Percentiles rank a stretch among this genome's conserved stretches.
Evolutionary conservation across 1,140 invertebrate genomes (phyloP).

Genomic region (Oreohelix idahoensis): DNA sequence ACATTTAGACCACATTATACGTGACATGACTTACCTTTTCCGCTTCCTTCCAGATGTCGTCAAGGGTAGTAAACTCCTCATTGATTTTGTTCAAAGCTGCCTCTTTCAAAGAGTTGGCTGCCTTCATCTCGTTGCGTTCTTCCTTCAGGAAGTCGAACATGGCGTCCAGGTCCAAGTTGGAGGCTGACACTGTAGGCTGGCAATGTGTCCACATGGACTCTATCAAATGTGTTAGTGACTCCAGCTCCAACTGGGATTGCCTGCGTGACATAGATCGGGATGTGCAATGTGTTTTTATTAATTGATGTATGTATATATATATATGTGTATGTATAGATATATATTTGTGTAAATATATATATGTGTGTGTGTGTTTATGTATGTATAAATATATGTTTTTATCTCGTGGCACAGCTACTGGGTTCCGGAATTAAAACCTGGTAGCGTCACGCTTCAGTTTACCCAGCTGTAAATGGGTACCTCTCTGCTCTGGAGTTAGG

Average conservation of each 20-base stretch:
- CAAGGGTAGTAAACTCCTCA: conserved; percentile 61
- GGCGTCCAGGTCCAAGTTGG: conserved; percentile 91
- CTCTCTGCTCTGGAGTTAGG: too few species aligned
- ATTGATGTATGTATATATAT: too few species aligned
- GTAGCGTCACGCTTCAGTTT: too few species aligned
- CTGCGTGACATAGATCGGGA: conserved; percentile 70
- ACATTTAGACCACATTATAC: too few species aligned
- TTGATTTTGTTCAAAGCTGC: conserved; percentile 60
- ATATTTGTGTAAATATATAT: too few species aligned
- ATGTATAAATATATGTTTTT: too few species aligned
- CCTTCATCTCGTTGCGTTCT: conserved; percentile 59
- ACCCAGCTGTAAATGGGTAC: too few species aligned
- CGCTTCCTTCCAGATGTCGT: conserved; percentile 55
- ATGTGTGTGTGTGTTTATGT: too few species aligned
- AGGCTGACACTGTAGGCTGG: conserved; percentile 74
- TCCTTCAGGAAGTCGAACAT: conserved; percentile 92
- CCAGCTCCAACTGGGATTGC: conserved; percentile 83
- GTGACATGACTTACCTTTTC: conserved; percentile 42
- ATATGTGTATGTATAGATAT: too few species aligned
- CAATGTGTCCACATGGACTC: conserved; percentile 81
- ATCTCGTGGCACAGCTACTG: too few species aligned
- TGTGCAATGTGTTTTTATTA: too few species aligned
- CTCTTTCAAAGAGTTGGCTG: conserved; percentile 43
- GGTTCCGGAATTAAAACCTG: too few species aligned
- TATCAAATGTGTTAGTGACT: conserved; percentile 82